Base-by-base conservation (phyloP, 2,113 vertebrate species). In the Blennius ocellaris region DNA sequence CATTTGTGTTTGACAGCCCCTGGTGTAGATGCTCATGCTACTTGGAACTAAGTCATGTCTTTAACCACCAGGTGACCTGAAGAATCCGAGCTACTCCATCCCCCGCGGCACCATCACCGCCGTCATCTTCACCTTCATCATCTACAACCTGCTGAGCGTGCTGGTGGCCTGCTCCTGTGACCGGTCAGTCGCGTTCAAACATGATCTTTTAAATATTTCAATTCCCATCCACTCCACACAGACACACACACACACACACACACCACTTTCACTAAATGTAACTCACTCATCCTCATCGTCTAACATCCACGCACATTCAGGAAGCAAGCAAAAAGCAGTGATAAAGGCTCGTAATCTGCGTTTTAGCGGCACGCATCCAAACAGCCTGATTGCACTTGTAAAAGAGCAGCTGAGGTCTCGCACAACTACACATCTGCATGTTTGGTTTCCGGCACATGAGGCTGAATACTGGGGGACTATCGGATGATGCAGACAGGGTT, bases 41-140 rank as follows among this genome's bases (percentile, higher is more conserved):
- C 21, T 30, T 30, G 4, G 4, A 2, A 30, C 21, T 30, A 30
- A 17, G 3, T 57, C 51, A 45, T 47, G 15, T 47, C 7, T 55
- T 55, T 44, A 8, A 63, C 47, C 16, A 55, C 7, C 79, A 97
- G 96, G 96, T 14, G 96, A 97, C 73, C 87, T 96, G 79, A 97
- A 95, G 78, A 95, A 90, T 72, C 96, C 96, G 0, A 97, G 96
- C 76, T 96, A 96, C 79, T 94, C 96, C 61, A 97, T 97, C 80
- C 96, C 96, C 0, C 92, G 96, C 2, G 96, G 96, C 69, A 97
- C 96, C 68, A 96, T 97, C 80, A 96, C 95, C 0, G 96, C 96
- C 0, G 96, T 96, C 78, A 94, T 97, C 80, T 97, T 97, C 90
- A 97, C 96, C 79, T 97, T 95, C 92, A 92, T 97, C 44, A 89